phyloP scores from a whole-genome alignment of 2,113 vertebrate species.

The Pygoscelis antarcticus region DNA sequence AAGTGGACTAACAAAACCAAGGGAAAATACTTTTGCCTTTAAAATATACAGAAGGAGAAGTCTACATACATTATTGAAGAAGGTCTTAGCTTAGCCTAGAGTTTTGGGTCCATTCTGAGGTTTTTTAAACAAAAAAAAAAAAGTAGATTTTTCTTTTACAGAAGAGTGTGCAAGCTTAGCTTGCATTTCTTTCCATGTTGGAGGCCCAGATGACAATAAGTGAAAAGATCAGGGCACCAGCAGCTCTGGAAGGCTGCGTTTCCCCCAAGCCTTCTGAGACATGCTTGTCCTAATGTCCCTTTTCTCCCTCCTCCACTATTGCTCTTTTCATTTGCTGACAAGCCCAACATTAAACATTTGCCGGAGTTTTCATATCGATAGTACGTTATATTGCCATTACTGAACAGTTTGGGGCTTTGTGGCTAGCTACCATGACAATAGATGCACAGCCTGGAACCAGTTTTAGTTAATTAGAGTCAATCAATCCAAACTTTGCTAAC shows the following conservation, averaged over 20 bases:
- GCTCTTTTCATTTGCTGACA: conserved; percentile 70
- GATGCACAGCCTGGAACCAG: conserved; percentile 99
- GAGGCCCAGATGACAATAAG: background rate
- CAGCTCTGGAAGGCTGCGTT: background rate
- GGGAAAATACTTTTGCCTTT: background rate
- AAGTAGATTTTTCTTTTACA: background rate
- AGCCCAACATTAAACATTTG: conserved; percentile 86
- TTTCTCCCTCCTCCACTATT: conserved; percentile 15
- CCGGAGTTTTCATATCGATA: conserved; percentile 94
- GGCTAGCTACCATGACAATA: conserved; percentile 99
- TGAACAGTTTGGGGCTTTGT: conserved; percentile 85
- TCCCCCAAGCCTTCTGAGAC: conserved; percentile 2
- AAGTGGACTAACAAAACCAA: background rate
- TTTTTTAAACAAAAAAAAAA: background rate
- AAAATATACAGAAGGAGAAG: background rate
- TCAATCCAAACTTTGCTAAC: conserved; percentile 99
- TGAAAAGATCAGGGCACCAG: background rate
- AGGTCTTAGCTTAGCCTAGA: background rate
- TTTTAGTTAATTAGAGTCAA: conserved; percentile 99
- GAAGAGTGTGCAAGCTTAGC: background rate
- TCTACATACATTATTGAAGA: background rate
- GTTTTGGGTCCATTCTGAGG: background rate
- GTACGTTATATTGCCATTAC: conserved; percentile 87
- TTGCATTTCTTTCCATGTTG: background rate
- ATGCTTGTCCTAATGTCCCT: conserved; percentile 38